Evolutionary conservation across 2,888 invertebrate species (phyloP).

Genomic region (Drosophila atroscutellata): DNA sequence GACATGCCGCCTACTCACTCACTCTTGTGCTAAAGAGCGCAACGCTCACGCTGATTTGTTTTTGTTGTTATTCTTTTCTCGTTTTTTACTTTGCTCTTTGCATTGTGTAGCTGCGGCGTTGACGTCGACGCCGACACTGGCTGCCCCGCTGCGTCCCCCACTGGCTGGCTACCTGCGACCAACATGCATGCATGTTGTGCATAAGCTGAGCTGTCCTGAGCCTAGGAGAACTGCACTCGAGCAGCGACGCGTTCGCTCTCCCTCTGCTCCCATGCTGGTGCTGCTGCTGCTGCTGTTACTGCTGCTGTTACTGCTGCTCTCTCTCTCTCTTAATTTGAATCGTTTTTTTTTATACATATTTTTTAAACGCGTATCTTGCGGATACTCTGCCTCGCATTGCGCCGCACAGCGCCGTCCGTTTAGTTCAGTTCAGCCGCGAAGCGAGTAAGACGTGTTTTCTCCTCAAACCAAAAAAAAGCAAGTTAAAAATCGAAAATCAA

Average conservation of each 20-base stretch:
- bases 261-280: conserved; percentile 6
- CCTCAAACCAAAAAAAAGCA: conserved; percentile 56
- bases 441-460: conserved; percentile 85
- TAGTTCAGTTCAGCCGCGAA: conserved; percentile 83
- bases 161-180: conserved; percentile 64
- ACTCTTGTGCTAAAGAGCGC: conserved; percentile 44
- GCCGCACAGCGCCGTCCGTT: conserved; percentile 77
- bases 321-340: conserved; percentile 55
- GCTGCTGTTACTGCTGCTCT: conserved; percentile 2
- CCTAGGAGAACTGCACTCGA: conserved; percentile 43
- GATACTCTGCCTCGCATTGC: conserved; percentile 57
- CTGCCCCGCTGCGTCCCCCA: conserved; percentile 43
- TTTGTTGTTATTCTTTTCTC: conserved; percentile 41
- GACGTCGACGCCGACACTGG: conserved; percentile 24
- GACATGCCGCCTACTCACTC: conserved; percentile 59
- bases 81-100: conserved; percentile 47
- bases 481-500: conserved; percentile 31
- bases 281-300: neutral
- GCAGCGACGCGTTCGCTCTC: conserved; percentile 7
- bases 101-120: conserved; percentile 29
- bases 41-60: conserved; percentile 43
- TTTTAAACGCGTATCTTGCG: conserved; percentile 60
- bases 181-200: conserved; percentile 47
- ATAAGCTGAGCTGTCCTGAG: conserved; percentile 34
- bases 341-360: conserved; percentile 16